Conservation (phyloP, 2,797 vertebrate genomes). For the Zenarchopterus dispar region DNA sequence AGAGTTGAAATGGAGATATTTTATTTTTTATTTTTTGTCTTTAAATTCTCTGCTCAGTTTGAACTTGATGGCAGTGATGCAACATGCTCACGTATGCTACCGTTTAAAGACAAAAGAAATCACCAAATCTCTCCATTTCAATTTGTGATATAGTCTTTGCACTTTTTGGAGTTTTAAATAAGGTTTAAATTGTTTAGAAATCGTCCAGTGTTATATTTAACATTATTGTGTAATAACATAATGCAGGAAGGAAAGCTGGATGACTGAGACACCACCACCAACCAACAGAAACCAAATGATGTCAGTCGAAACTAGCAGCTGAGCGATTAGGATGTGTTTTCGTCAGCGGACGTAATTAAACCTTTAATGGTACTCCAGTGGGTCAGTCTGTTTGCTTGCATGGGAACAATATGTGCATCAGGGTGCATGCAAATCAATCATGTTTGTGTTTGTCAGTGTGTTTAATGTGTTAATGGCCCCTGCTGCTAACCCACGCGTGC, state of each 20-base stretch:
- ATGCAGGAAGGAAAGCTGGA: neutral
- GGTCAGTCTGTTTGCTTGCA: slow-evolving; percentile 42
- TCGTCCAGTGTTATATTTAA: neutral
- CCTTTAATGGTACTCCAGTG: slow-evolving; percentile 66
- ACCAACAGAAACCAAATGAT: slow-evolving; percentile 29
- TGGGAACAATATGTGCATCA: slow-evolving; percentile 27
- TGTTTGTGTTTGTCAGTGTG: slow-evolving; percentile 60
- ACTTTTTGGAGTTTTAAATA: too few relatives aligned
- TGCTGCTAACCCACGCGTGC: slow-evolving; percentile 62
- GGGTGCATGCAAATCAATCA: slow-evolving; percentile 47
- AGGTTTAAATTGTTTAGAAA: too few relatives aligned
- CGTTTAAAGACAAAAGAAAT: too few relatives aligned
- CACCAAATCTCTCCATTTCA: too few relatives aligned
- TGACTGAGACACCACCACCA: too few relatives aligned
- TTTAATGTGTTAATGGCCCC: slow-evolving; percentile 80
- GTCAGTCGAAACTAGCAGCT: slow-evolving; percentile 53
- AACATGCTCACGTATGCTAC: too few relatives aligned
- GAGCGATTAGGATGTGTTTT: slow-evolving; percentile 38
- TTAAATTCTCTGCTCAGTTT: too few relatives aligned
- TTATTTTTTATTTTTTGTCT: too few relatives aligned
- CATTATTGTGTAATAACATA: neutral
- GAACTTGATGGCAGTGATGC: too few relatives aligned
- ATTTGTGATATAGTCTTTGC: too few relatives aligned
- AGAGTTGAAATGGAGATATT: too few relatives aligned
- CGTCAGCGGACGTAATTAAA: slow-evolving; percentile 62